Evolutionary conservation across 2,888 invertebrate genomes (phyloP), one percentile per base, ranked within the genome.

Genomic region (Nasonovia ribisnigri): DNA sequence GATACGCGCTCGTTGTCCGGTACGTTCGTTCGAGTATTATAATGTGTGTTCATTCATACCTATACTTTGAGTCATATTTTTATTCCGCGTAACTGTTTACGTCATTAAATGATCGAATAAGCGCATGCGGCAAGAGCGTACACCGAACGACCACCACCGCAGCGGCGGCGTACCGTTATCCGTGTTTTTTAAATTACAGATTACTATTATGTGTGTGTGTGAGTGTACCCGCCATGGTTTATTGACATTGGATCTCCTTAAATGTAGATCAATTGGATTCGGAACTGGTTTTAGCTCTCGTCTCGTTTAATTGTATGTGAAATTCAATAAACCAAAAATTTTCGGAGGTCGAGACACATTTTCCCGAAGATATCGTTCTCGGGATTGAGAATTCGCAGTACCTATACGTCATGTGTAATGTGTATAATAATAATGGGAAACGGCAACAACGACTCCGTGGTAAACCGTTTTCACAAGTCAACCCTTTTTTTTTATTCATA

Each of bases 151-250:
- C 88, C 24, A 36, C 54, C 43, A 24, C 46, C 13, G 29, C 54
- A 16, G 46, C 20, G 46, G 24, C 48, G 90, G 26, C 87, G 0
- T 91, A 92, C 92, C 92, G 93, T 93, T 93, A 93, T 57, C 36
- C 51, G 29, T 84, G n/a, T 60, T 93, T 88, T 88, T 89, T 89
- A 84, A 89, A 93, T 93, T 89, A 89, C 84, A 93, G 24, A 90
- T 84, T 54, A 88, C 77, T 77, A 77, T 36, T 77, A 20, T 77
- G 51, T 51, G 51, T 51, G 51, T 51, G 20, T 57, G 57, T 57
- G n/a, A 16, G 77, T 77, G 36, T 77, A 24, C 36, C 48, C n/a
- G n/a, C 54, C 88, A 84, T 77, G 77, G 84, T 93, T 93, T 90
- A 90, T 93, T 90, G 90, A 93, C 84, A 86, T 89, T 90, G 57